These are phyloP conservation scores for Ptychadena robeensis DNA, from an alignment of 2,797 vertebrate genomes.

Conservation along the genomic window DNA sequence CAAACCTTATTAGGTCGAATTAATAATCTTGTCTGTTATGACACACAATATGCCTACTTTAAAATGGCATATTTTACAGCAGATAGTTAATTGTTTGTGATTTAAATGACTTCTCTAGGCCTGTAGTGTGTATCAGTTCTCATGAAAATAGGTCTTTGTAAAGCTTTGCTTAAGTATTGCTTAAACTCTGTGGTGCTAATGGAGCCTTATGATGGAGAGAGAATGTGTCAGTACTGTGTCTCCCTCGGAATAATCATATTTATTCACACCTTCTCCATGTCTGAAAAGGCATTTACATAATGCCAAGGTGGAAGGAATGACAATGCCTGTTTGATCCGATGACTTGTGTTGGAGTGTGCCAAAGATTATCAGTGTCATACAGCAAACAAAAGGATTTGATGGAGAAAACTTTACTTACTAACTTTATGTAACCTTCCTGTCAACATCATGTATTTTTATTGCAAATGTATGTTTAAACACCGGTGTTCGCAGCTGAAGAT, in stretches of 20 bases:
- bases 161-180: not conserved
- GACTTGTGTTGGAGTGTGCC: constrained; percentile 16
- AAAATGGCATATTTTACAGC: not conserved
- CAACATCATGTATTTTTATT: not conserved
- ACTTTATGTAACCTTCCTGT: constrained; percentile 28
- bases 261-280: constrained; percentile 40
- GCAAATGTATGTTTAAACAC: not conserved
- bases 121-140: not conserved
- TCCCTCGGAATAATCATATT: constrained; percentile 36
- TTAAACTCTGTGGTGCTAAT: constrained; percentile 15
- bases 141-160: not conserved
- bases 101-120: not conserved
- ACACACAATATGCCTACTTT: not conserved
- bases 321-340: constrained; percentile 27
- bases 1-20: too few species aligned
- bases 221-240: constrained; percentile 11
- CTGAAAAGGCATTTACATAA: constrained; percentile 43
- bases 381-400: constrained; percentile 6
- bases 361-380: constrained; percentile 37
- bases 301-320: constrained; percentile 33
- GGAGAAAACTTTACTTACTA: constrained; percentile 20
- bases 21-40: not conserved
- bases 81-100: not conserved
- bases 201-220: constrained; percentile 10
- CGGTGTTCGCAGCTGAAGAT: not conserved